Base-by-base conservation (phyloP, 2,888 invertebrate species). In the Drosophila macrothrix region DNA sequence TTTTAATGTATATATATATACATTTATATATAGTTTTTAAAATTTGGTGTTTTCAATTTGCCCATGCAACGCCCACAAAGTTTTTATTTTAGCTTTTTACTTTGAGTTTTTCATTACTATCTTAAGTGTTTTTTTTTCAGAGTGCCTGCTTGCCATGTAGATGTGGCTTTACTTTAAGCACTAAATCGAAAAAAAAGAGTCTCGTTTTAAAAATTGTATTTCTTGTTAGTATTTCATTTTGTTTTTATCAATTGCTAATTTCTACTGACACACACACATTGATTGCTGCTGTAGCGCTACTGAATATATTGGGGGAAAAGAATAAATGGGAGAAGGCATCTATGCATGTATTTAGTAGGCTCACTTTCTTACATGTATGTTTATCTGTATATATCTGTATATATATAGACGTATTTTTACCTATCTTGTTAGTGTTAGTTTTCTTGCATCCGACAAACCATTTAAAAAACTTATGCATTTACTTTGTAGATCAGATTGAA, bases 31-130 rank as follows among this genome's bases (percentile, higher is more conserved):
- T 84, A 64, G 37, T 73, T 59, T 74, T 76, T 83, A 87, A 84
- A 86, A 87, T 85, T 85, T 85, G 84, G 84, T 85, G 88, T 88
- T 85, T 87, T 84, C 78, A 78, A 74, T 80, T 85, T 83, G 63
- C 75, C 55, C 73, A 61, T 70, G 79, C 79, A 77, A 79, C 79
- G 76, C 52, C 61, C 58, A 77, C 76, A 67, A 68, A 54, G 62
- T 70, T 69, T 65, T 73, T 31, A 56, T 60, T 50, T 58, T 55
- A 5, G 50, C 58, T 33, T 55, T 31, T 60, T 41, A 37, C 33
- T 72, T 64, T 49, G 50, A 49, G 64, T 60, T 68, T 65, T 46
- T 49, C 43, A 67, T 73, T 76, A 72, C 66, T 78, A 76, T 64
- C 61, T 67, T 65, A 68, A 73, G 64, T 60, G 39, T 56, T 55